Conservation (phyloP, 2,113 vertebrate genomes). For the Sebastes schlegelii region DNA sequence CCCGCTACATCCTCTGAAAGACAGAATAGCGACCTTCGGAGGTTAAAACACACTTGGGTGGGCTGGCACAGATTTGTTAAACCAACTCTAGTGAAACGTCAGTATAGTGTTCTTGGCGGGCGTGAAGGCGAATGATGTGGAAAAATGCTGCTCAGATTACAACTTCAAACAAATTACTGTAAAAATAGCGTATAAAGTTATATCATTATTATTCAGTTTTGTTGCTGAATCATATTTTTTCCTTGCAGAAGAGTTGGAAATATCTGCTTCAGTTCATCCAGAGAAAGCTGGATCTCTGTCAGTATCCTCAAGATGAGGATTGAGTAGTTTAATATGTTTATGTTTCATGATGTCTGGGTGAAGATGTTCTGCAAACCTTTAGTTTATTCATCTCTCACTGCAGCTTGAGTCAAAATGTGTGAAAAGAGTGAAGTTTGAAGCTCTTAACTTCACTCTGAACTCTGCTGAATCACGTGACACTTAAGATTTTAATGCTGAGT, state of each 20-base stretch:
- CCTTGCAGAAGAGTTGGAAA: background rate
- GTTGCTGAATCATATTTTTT: background rate
- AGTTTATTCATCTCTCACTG: constrained; percentile 2
- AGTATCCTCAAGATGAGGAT: background rate
- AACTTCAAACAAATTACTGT: background rate
- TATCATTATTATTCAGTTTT: background rate
- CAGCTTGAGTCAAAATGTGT: background rate
- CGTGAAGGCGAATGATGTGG: background rate
- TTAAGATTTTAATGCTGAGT: constrained; percentile 14
- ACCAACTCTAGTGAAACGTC: background rate
- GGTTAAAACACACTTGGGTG: background rate
- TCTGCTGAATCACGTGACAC: constrained; percentile 17
- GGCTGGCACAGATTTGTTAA: background rate
- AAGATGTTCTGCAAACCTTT: background rate
- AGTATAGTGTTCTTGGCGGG: no score
- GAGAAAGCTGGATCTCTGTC: background rate
- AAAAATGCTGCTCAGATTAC: background rate
- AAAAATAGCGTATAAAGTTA: background rate
- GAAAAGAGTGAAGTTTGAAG: background rate
- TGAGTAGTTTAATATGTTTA: background rate
- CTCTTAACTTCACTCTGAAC: background rate
- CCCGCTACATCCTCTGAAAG: background rate
- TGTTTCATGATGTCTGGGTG: background rate
- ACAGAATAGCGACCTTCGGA: background rate
- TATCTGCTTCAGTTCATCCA: background rate